Conservation (phyloP, 1,140 invertebrate genomes). For the Pseudomyrmex concolor region DNA sequence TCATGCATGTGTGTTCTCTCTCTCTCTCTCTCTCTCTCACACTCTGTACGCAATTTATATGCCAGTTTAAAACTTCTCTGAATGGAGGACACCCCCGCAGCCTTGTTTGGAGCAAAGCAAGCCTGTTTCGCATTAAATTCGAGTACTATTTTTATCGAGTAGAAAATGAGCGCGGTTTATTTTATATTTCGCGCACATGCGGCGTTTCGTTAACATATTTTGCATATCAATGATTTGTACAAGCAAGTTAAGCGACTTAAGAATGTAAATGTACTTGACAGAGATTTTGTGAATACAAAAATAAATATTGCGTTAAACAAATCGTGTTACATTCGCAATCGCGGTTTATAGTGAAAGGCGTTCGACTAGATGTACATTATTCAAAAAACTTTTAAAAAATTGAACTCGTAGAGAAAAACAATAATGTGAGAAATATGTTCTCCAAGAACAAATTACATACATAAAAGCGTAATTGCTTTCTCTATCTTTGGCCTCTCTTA, state of each 20-base stretch:
- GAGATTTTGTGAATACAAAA: constrained; percentile 42
- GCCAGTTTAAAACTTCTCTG: too few relatives aligned
- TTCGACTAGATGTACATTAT: neutral
- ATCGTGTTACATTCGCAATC: constrained; percentile 11
- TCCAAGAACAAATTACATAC: too few relatives aligned
- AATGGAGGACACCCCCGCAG: too few relatives aligned
- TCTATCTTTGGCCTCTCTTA: too few relatives aligned
- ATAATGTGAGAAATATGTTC: neutral
- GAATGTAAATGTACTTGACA: constrained; percentile 3
- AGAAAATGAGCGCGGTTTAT: constrained; percentile 5
- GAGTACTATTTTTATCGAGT: neutral
- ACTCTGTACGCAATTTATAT: too few relatives aligned
- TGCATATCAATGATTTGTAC: neutral
- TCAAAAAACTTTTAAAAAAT: neutral
- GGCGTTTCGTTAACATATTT: neutral
- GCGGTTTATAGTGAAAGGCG: constrained; percentile 3
- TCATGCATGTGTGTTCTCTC: too few relatives aligned
- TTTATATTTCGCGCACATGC: neutral
- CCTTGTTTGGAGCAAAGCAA: neutral
- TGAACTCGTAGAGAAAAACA: neutral
- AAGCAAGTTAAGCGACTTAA: neutral
- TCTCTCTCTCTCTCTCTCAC: neutral
- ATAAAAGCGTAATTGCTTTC: too few relatives aligned
- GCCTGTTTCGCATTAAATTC: constrained; percentile 18
- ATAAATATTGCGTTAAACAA: constrained; percentile 32